Percentiles rank a stretch among this genome's conserved stretches.
Conservation (phyloP, 2,888 invertebrate species). For the Sabatieria punctata region DNA sequence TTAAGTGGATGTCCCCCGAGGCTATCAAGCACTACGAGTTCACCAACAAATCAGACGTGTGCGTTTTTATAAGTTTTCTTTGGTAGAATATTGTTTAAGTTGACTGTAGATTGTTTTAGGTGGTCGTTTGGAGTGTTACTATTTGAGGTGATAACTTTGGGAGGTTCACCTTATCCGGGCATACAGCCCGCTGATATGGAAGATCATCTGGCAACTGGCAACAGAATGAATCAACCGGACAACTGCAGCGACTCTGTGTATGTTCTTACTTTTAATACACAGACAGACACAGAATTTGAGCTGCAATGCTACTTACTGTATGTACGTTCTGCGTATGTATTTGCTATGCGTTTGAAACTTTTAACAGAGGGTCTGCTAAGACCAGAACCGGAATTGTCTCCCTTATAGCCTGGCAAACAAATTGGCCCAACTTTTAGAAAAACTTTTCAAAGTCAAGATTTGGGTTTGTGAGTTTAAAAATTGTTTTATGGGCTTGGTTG, state of each 20-base stretch:
- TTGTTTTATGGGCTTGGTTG: too few relatives aligned
- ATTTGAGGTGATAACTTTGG: slow-evolving; percentile 45
- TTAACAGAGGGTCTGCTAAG: too few relatives aligned
- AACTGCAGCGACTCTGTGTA: slow-evolving; percentile 62
- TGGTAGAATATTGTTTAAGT: neutral
- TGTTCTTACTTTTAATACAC: too few relatives aligned
- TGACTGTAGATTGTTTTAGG: slow-evolving; percentile 29
- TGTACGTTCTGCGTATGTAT: too few relatives aligned
- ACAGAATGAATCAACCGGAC: slow-evolving; percentile 68
- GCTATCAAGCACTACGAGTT: slow-evolving; percentile 35
- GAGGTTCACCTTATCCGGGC: slow-evolving; percentile 51
- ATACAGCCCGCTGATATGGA: slow-evolving; percentile 31
- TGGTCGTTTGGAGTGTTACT: slow-evolving; percentile 43
- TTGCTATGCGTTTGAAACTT: too few relatives aligned
- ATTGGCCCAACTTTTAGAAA: too few relatives aligned
- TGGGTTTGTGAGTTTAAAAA: too few relatives aligned
- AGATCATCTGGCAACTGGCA: slow-evolving; percentile 51
- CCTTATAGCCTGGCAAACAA: too few relatives aligned
- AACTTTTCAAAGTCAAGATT: too few relatives aligned
- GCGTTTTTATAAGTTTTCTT: slow-evolving; percentile 12
- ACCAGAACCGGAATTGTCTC: too few relatives aligned
- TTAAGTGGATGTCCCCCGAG: slow-evolving; percentile 38
- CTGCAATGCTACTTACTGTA: too few relatives aligned
- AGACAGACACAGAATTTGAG: too few relatives aligned
- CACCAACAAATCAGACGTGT: slow-evolving; percentile 36